Evolutionary conservation across 2,888 invertebrate species (phyloP).

Genomic region (Phaonia tiefii): DNA sequence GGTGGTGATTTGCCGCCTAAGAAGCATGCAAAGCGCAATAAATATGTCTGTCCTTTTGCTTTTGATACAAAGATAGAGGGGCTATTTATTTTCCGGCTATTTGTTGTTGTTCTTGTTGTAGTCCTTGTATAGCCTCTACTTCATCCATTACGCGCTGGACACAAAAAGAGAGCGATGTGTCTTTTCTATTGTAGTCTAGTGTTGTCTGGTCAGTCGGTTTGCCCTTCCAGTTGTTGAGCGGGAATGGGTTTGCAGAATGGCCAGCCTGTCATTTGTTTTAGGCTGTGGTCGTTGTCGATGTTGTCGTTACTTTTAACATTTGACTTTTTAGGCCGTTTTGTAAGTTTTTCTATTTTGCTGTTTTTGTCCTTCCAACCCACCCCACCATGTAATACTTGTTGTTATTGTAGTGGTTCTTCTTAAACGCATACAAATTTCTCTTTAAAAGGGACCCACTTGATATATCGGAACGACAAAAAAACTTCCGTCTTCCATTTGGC

Average conservation of each 20-base stretch:
- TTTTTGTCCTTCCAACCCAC: conserved; percentile 28
- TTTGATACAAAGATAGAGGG: conserved; percentile 77
- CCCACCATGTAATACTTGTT: conserved; percentile 22
- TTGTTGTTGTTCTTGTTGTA: conserved; percentile 21
- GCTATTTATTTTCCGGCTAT: conserved; percentile 65
- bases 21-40: conserved; percentile 76
- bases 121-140: neutral
- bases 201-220: conserved; percentile 20
- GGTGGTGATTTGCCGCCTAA: conserved; percentile 62
- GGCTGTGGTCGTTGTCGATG: conserved; percentile 62
- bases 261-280: conserved; percentile 53
- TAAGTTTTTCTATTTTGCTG: conserved; percentile 8
- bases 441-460: too few relatives aligned
- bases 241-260: conserved; percentile 9
- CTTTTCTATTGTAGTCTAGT: conserved; percentile 23
- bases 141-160: conserved; percentile 11
- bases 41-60: conserved; percentile 80
- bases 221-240: neutral
- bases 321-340: conserved; percentile 60
- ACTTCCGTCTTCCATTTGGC: conserved; percentile 48
- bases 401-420: conserved; percentile 37
- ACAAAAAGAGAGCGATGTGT: neutral
- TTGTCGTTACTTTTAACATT: conserved; percentile 64
- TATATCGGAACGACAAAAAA: conserved; percentile 49
- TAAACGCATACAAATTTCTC: conserved; percentile 58